These are phyloP conservation scores for Mungos mungo DNA, from an alignment of 2,113 vertebrate genomes.

Conservation along the genomic window DNA sequence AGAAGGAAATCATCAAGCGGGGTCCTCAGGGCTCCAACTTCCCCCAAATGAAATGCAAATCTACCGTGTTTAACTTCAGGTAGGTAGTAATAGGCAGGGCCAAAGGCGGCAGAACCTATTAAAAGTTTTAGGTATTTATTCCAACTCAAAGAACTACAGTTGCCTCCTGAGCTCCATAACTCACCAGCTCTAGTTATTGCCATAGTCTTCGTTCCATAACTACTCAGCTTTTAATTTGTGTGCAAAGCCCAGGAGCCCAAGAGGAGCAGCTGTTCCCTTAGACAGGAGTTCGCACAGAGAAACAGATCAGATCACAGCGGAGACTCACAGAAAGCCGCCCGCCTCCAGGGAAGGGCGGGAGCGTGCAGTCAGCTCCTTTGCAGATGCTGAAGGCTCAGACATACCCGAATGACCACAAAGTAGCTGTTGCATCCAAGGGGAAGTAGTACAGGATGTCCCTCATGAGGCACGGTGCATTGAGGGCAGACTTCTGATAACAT, in stretches of 20 bases:
- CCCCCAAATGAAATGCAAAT: conserved; percentile 42
- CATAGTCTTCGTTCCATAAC: background rate
- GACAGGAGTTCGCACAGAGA: background rate
- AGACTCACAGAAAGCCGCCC: background rate
- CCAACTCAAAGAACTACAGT: background rate
- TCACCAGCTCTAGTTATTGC: background rate
- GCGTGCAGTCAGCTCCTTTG: background rate
- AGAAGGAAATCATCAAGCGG: background rate
- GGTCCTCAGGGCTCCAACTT: background rate
- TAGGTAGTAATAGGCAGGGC: background rate
- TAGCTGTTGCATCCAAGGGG: background rate
- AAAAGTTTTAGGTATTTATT: conserved; percentile 35
- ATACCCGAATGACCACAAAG: too few species aligned
- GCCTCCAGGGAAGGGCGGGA: background rate
- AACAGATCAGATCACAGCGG: background rate
- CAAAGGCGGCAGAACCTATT: background rate
- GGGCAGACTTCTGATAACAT: background rate
- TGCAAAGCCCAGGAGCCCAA: background rate
- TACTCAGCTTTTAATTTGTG: conserved; percentile 7
- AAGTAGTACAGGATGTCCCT: background rate
- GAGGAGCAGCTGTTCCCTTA: conserved; percentile 7
- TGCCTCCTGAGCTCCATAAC: conserved; percentile 25
- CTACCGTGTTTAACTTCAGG: conserved; percentile 6
- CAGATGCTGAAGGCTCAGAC: background rate
- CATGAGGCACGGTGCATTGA: background rate